These are phyloP conservation scores for Epirrhoe tristata DNA, from an alignment of 2,888 invertebrate species.

Conservation along the genomic window DNA sequence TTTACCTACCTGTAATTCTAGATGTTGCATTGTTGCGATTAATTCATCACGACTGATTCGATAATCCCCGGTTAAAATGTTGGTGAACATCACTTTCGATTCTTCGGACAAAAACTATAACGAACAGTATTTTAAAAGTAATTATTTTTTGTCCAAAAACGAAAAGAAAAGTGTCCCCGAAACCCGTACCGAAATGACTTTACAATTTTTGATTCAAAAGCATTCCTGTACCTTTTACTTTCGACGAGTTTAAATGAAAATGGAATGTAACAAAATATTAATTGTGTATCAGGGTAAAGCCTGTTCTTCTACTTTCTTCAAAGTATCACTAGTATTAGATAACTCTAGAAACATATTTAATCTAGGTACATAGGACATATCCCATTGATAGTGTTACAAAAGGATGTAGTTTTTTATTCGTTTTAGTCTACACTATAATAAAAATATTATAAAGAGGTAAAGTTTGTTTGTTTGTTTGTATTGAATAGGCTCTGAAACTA, in stretches of 20 bases:
- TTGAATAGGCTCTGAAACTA: too few species aligned
- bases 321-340: too few species aligned
- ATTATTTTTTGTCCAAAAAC: constrained; percentile 27
- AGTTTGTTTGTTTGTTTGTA: too few species aligned
- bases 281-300: neutral
- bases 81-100: constrained; percentile 23
- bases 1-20: too few species aligned
- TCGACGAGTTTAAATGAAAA: neutral
- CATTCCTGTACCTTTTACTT: constrained; percentile 20
- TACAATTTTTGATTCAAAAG: constrained; percentile 12
- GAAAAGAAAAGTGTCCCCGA: constrained; percentile 31
- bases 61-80: constrained; percentile 1
- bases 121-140: constrained; percentile 15
- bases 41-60: neutral
- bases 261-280: neutral
- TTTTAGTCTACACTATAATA: too few species aligned
- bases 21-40: neutral
- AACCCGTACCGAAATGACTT: constrained; percentile 13
- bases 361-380: too few species aligned
- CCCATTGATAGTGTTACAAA: too few species aligned
- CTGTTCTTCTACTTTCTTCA: too few species aligned
- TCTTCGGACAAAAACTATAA: constrained; percentile 14
- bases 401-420: too few species aligned
- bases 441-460: too few species aligned
- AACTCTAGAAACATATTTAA: too few species aligned